These are phyloP conservation scores for Diaprepes abbreviatus DNA, from an alignment of 2,888 invertebrate species.

Conservation along the genomic window DNA sequence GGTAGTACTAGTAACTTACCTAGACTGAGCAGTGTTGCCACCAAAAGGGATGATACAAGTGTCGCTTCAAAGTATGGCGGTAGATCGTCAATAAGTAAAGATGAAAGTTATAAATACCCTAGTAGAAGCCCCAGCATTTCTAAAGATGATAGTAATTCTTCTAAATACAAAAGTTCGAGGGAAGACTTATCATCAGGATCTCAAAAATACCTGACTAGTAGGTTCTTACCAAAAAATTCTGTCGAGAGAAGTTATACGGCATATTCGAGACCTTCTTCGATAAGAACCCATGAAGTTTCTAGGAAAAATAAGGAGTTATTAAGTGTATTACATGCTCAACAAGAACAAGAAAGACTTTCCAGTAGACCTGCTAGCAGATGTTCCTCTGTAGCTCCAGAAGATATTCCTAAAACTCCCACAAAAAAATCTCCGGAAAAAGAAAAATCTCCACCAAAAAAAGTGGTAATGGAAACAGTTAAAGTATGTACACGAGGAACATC, in stretches of 20 bases:
- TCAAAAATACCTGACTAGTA: constrained; percentile 66
- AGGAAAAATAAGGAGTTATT: constrained; percentile 65
- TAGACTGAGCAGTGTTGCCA: constrained; percentile 54
- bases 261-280: constrained; percentile 61
- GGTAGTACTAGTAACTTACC: constrained; percentile 58
- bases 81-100: constrained; percentile 52
- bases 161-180: constrained; percentile 56
- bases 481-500: constrained; percentile 84
- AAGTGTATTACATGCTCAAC: constrained; percentile 62
- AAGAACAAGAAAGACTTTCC: constrained; percentile 58
- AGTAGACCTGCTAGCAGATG: constrained; percentile 63
- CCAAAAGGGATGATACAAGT: constrained; percentile 53
- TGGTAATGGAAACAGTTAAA: constrained; percentile 70
- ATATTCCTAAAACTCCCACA: constrained; percentile 39
- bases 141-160: constrained; percentile 52
- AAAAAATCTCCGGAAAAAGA: constrained; percentile 49
- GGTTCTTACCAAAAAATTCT: constrained; percentile 66
- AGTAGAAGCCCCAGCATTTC: constrained; percentile 47
- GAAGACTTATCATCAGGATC: constrained; percentile 62
- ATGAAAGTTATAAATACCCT: constrained; percentile 44
- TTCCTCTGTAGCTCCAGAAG: constrained; percentile 61
- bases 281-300: constrained; percentile 63
- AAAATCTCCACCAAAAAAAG: constrained; percentile 52
- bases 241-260: constrained; percentile 67
- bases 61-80: constrained; percentile 54